Base-by-base conservation (phyloP, 2,797 vertebrate species). In the Arnoldichthys spilopterus region DNA sequence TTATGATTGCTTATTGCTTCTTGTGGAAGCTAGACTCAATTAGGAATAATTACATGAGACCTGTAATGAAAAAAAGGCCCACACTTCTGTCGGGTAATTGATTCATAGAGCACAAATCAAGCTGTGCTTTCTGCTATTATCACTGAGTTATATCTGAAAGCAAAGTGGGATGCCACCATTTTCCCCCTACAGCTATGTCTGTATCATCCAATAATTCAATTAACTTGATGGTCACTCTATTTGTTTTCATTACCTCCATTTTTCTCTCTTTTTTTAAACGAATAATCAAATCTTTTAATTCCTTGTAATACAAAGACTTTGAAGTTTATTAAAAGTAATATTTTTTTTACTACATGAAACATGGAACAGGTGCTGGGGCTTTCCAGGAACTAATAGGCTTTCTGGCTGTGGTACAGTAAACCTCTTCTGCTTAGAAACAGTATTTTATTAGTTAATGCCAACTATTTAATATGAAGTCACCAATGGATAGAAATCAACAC, bases 31-130 rank as follows among this genome's bases (percentile, higher is more conserved):
- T 59, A 72, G 66, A 74, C 73, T 78, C 81, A 74, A 86, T 84
- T 86, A 81, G 71, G 56, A 30, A 40, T 78, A 84, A 83, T 77
- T 79, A 53, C 72, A 79, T 79, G 61, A 84, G 71, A 58, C 69
- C 45, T 69, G 16, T 78, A 82, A 79, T 81, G 59, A 78, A 74
- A 78, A 81, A 67, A 81, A 69, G n/a, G 49, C 73, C 30, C 22
- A 54, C 81, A 79, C 72, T 74, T 79, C 62, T 71, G 12, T 68
- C 53, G 68, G 16, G 20, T 81, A 78, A 83, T 79, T 51, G 63
- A 81, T 83, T 81, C 63, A 63, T 8, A 8, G 51, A 63, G 80
- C 28, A 32, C 20, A 61, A 79, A 78, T 37, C 18, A 62, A 77
- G 69, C 66, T 24, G n/a, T 59, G 49, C 59, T 32, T 20, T 13